Evolutionary conservation across 2,888 invertebrate genomes (phyloP).

Genomic region (Phaedon cochleariae): DNA sequence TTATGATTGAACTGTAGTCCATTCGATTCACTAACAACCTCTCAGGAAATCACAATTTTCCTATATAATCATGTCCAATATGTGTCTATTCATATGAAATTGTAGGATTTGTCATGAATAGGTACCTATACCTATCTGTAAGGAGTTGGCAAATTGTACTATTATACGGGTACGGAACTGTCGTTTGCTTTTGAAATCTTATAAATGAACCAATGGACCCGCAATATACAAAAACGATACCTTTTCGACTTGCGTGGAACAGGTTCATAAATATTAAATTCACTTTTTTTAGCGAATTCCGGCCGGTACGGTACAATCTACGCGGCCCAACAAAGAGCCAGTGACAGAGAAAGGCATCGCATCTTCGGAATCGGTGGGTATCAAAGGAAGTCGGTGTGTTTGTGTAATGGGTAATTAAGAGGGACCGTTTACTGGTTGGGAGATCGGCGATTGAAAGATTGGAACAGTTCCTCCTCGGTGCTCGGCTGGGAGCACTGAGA

Average conservation of each 20-base stretch:
- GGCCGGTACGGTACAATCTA: conserved; percentile 18
- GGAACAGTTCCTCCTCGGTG: background rate
- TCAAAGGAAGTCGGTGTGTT: conserved; percentile 51
- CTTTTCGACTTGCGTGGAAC: background rate
- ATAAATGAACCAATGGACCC: no score
- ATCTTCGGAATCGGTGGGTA: conserved; percentile 43
- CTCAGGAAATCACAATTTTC: no score
- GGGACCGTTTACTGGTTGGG: conserved; percentile 48
- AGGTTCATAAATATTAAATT: conserved; percentile 16
- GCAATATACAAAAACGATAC: conserved; percentile 2
- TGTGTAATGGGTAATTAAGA: conserved; percentile 53
- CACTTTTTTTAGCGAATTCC: conserved; percentile 15
- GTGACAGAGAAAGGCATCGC: conserved; percentile 33
- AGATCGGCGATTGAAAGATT: conserved; percentile 29
- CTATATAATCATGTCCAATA: no score
- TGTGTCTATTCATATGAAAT: no score
- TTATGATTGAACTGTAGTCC: no score
- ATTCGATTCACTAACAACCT: no score
- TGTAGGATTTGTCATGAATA: no score
- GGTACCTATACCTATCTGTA: no score
- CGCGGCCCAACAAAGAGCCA: conserved; percentile 21
- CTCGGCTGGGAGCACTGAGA: background rate
- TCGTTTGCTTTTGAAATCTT: no score
- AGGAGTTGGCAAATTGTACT: no score
- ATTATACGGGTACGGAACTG: no score